Conservation (phyloP, 2,797 vertebrate species). For the Tamandua tetradactyla region DNA sequence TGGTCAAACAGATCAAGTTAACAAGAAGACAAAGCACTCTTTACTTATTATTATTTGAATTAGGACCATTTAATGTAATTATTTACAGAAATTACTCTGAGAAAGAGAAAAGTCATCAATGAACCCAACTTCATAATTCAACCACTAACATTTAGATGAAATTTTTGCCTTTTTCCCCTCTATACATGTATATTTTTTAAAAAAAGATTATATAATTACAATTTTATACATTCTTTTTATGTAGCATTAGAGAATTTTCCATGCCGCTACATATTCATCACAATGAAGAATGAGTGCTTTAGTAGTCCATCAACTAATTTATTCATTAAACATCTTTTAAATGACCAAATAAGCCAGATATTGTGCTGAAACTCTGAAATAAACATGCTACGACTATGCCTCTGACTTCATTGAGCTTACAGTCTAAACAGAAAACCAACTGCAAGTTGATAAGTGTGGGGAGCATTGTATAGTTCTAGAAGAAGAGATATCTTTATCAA, state of each 20-base stretch:
- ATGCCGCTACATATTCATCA: neutral
- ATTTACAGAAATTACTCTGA: constrained; percentile 29
- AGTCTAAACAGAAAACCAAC: neutral
- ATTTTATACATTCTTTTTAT: neutral
- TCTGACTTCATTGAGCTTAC: neutral
- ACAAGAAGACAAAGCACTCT: neutral
- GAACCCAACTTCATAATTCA: neutral
- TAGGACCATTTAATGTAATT: neutral
- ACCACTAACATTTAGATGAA: neutral
- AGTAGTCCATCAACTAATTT: neutral
- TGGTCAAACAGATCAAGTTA: constrained; percentile 8
- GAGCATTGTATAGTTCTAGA: neutral
- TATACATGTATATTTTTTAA: neutral
- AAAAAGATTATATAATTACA: neutral
- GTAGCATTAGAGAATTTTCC: neutral
- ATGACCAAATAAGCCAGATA: neutral
- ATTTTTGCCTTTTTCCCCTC: neutral
- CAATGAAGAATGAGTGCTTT: neutral
- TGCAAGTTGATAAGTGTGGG: neutral
- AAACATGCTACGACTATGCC: neutral
- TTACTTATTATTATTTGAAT: neutral
- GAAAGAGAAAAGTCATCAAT: constrained; percentile 8
- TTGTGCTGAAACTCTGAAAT: neutral
- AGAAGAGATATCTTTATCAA: neutral
- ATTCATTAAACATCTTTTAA: neutral